Conservation (phyloP, 2,888 invertebrate genomes). For the Toxonevra muliebris region DNA sequence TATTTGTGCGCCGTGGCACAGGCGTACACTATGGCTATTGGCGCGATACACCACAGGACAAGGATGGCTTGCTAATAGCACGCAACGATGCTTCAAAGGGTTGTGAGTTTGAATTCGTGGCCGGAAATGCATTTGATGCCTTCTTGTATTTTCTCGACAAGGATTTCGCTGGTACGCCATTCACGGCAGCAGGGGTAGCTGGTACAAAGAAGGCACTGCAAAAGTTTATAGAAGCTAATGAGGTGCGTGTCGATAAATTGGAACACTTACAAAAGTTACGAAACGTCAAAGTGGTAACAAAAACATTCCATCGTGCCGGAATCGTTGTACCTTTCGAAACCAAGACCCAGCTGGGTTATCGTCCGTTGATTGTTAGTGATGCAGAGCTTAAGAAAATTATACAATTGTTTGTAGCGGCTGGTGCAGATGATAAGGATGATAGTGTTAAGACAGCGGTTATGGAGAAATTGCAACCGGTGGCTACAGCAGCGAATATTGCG, state of each 20-base stretch:
- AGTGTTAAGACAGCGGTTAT: slow-evolving; percentile 70
- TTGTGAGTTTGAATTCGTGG: slow-evolving; percentile 76
- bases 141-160: slow-evolving; percentile 57
- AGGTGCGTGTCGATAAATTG: slow-evolving; percentile 69
- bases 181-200: slow-evolving; percentile 70
- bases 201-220: slow-evolving; percentile 72
- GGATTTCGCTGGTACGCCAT: slow-evolving; percentile 67
- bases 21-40: slow-evolving; percentile 91
- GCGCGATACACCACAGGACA: slow-evolving; percentile 80
- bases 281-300: slow-evolving; percentile 72
- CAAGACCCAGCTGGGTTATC: slow-evolving; percentile 85
- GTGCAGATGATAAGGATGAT: slow-evolving; percentile 65
- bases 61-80: slow-evolving; percentile 78
- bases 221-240: slow-evolving; percentile 71
- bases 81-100: slow-evolving; percentile 76
- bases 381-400: slow-evolving; percentile 76
- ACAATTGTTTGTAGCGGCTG: slow-evolving; percentile 69
- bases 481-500: slow-evolving; percentile 76
- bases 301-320: slow-evolving; percentile 83
- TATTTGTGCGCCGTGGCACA: slow-evolving; percentile 74
- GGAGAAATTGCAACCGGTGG: slow-evolving; percentile 79
- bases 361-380: slow-evolving; percentile 76
- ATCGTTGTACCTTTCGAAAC: slow-evolving; percentile 86
- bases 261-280: slow-evolving; percentile 71
- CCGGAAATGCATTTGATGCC: slow-evolving; percentile 65